Conservation (phyloP, 1,140 invertebrate genomes). For the Drosophila lacteicornis region DNA sequence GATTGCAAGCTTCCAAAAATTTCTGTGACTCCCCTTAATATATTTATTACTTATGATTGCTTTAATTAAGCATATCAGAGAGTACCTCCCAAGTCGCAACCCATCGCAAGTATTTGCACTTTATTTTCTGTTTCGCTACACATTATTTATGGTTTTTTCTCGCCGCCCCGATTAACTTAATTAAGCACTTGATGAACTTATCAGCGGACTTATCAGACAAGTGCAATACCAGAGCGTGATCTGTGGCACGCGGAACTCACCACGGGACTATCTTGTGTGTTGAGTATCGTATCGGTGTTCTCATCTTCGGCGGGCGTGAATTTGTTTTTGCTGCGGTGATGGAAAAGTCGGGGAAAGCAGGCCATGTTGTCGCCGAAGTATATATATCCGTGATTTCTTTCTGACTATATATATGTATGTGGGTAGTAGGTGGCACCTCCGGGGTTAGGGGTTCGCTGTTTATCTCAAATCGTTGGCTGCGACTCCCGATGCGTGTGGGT, state of each 20-base stretch:
- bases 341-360: slow-evolving; percentile 79
- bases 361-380: slow-evolving; percentile 56
- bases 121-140: slow-evolving; percentile 32
- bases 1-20: not conserved
- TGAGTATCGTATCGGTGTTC: slow-evolving; percentile 80
- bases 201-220: slow-evolving; percentile 65
- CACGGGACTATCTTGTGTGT: slow-evolving; percentile 76
- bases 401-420: not conserved
- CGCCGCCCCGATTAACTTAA: slow-evolving; percentile 65
- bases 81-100: slow-evolving; percentile 2
- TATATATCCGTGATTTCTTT: not conserved
- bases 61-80: not conserved
- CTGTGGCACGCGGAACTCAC: slow-evolving; percentile 61
- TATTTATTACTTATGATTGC: not conserved
- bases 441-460: slow-evolving; percentile 21
- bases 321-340: slow-evolving; percentile 75
- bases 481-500: slow-evolving; percentile 26
- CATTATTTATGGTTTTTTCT: slow-evolving; percentile 57
- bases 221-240: slow-evolving; percentile 30
- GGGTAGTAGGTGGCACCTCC: not conserved
- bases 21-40: not conserved
- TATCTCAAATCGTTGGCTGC: slow-evolving; percentile 40
- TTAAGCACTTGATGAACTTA: slow-evolving; percentile 77
- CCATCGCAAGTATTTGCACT: slow-evolving; percentile 15
- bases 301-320: slow-evolving; percentile 75